Base-by-base conservation (phyloP, 2,888 invertebrate genomes). In the Drymonia ruficornis region DNA sequence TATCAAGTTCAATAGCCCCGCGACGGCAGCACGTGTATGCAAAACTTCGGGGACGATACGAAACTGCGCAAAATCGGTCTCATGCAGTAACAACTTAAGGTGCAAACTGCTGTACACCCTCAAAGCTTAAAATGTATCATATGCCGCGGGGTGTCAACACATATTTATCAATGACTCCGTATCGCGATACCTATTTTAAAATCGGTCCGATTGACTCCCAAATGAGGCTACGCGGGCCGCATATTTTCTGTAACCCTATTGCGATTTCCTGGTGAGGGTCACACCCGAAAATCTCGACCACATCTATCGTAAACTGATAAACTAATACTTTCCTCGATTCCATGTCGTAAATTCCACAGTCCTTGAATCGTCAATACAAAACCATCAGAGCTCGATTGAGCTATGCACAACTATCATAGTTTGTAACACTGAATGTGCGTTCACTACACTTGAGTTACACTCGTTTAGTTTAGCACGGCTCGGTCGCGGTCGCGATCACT, bases 1-100 rank as follows among this genome's bases (percentile, higher is more conserved):
- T 90, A 91, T 91, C 90, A 91, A 91, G 92, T 92, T 92, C 91
- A 91, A 91, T 87, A 92, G 91, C 91, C 92, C 74, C 88, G 70
- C 80, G 81, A 72, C 76, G 83, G 74, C 86, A 91, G 80, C 91
- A 91, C 92, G 92, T 92, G 91, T 91, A 91, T 91, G 91, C 91
- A 90, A 91, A 91, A 89, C 74, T 78, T 77, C 71, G 72, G 75
- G 77, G 73, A 74, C 77, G 66, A 66, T 53, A 59, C 55, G 63
- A 63, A 71, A 80, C 68, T 82, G 80, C 76, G 90, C 89, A 81
- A 91, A 89, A 85, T 77, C 79, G 70, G 81, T 78, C 84, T 81
- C 83, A 86, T 79, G 63, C 71, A 53, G 38, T 53, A 69, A 69
- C 71, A 79, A 67, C 72, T 80, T 91, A 91, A 90, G 86, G 89